Percentiles rank a stretch among this genome's conserved stretches.
Evolutionary conservation across 2,888 invertebrate species (phyloP).

Genomic region (Megastigmus dorsalis): DNA sequence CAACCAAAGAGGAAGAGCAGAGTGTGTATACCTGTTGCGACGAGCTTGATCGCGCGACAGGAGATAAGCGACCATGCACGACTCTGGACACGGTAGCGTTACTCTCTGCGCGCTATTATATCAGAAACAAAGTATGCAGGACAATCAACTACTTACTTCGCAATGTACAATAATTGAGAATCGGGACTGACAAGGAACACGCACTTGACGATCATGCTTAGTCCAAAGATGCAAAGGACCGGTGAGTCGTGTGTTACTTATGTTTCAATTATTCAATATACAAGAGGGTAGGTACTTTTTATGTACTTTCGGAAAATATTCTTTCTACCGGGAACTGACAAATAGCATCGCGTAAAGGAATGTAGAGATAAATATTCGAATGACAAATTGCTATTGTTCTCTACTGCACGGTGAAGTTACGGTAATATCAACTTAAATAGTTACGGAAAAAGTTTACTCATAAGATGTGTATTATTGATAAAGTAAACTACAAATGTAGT

Average conservation of each 20-base stretch:
- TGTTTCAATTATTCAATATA: not conserved
- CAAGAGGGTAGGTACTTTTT: no score
- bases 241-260: slow-evolving; percentile 59
- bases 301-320: no score
- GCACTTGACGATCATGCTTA: slow-evolving; percentile 77
- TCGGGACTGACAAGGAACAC: not conserved
- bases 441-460: no score
- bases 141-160: slow-evolving; percentile 10
- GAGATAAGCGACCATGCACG: not conserved
- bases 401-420: no score
- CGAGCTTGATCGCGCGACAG: not conserved
- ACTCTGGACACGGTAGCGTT: no score
- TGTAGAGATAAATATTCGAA: no score
- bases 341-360: no score
- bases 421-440: no score
- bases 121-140: not conserved
- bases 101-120: not conserved
- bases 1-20: not conserved
- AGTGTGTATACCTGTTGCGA: slow-evolving; percentile 13
- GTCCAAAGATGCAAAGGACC: slow-evolving; percentile 90
- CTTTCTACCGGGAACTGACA: no score
- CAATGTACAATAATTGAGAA: not conserved
- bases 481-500: no score
- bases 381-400: no score
- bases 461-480: no score